Conservation (phyloP, 2,113 vertebrate genomes). For the Tetrao urogallus region DNA sequence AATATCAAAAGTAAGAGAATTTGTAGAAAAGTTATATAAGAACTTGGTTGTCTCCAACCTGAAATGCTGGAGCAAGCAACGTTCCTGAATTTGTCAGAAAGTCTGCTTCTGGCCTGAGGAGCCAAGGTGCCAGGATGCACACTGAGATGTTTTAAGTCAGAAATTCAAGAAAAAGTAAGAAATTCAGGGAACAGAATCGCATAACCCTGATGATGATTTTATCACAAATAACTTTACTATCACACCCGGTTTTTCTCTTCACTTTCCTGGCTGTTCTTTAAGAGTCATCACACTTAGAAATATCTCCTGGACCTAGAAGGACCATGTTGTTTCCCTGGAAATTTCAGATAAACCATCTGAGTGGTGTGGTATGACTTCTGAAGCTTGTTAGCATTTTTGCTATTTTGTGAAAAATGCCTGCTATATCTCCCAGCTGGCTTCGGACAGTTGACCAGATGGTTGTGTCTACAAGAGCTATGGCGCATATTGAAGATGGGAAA, state of each 20-base stretch:
- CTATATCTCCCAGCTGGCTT: constrained; percentile 5
- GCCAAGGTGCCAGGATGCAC: not conserved
- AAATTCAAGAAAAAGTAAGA: not conserved
- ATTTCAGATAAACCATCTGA: not conserved
- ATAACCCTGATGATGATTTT: not conserved
- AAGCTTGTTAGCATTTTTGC: not conserved
- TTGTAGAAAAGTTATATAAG: not conserved
- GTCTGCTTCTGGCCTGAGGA: not conserved
- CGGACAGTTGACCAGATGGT: not conserved
- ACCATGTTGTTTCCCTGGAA: not conserved
- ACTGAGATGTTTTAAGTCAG: not conserved
- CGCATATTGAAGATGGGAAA: not conserved
- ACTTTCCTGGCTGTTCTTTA: not conserved
- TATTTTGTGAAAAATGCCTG: not conserved
- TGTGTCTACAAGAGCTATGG: not conserved
- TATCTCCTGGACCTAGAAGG: not conserved
- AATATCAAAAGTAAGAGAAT: not conserved
- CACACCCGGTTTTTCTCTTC: not conserved
- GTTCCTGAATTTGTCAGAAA: not conserved
- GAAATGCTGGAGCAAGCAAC: not conserved
- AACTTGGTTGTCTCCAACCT: not conserved
- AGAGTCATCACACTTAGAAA: constrained; percentile 1
- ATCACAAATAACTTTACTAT: not conserved
- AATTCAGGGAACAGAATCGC: not conserved
- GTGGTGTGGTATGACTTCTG: not conserved